phyloP scores from a whole-genome alignment of 1,140 invertebrate genomes.

The Pteromalus puparum region DNA sequence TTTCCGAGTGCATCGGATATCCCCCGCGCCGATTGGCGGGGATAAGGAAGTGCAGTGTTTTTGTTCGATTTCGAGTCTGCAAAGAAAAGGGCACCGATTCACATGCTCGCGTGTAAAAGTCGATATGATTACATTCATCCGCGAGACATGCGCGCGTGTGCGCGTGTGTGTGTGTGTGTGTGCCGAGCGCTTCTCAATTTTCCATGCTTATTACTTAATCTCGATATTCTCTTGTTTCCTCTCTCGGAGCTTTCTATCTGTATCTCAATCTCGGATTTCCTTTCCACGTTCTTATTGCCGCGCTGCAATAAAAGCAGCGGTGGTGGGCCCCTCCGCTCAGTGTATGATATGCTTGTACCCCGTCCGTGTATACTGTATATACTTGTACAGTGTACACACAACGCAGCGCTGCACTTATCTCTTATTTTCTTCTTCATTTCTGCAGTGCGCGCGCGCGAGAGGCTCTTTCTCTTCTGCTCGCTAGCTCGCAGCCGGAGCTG shows the following conservation, averaged over 20 bases:
- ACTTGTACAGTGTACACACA: not conserved
- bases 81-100: not conserved
- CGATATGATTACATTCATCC: conserved; percentile 20
- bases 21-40: too few relatives aligned
- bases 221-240: conserved; percentile 28
- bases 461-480: not conserved
- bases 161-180: not conserved
- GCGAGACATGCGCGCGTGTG: too few relatives aligned
- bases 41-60: not conserved
- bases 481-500: not conserved
- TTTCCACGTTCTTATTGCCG: conserved; percentile 10
- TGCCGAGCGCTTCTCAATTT: conserved; percentile 23
- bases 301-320: not conserved
- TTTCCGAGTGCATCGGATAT: too few relatives aligned
- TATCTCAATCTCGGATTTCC: conserved; percentile 20
- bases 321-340: not conserved
- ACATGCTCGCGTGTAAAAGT: not conserved
- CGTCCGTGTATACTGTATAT: not conserved
- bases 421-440: not conserved
- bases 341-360: not conserved
- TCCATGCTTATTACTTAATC: conserved; percentile 33
- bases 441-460: too few relatives aligned
- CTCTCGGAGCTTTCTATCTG: not conserved
- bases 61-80: not conserved
- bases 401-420: not conserved